phyloP scores from a whole-genome alignment of 1,140 invertebrate genomes.

The Trichonephila clavipes region DNA sequence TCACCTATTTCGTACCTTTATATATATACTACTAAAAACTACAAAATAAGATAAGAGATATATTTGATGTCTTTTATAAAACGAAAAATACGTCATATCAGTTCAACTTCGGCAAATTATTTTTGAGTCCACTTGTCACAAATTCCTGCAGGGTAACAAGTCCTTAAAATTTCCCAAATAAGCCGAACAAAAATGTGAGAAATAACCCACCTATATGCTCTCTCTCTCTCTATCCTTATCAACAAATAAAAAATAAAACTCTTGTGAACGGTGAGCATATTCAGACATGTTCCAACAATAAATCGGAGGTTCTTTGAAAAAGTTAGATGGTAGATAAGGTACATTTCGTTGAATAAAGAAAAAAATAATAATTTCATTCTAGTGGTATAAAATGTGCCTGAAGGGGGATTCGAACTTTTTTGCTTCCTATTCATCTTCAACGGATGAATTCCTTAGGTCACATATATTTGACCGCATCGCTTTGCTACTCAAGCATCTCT shows the following conservation, averaged over 20 bases:
- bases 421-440: conserved; percentile 39
- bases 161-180: neutral
- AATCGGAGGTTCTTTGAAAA: neutral
- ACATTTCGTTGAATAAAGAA: neutral
- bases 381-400: neutral
- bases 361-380: neutral
- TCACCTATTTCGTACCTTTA: no score
- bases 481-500: conserved; percentile 24
- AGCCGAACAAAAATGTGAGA: neutral
- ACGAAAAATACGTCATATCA: neutral
- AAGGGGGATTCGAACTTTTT: neutral
- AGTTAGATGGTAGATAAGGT: no score
- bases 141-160: neutral
- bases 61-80: no score
- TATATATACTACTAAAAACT: no score
- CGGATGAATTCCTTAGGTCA: conserved; percentile 57
- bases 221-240: no score
- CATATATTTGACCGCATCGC: conserved; percentile 49
- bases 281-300: neutral
- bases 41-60: no score
- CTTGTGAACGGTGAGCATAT: neutral
- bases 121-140: neutral
- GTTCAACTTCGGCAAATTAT: neutral
- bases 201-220: no score
- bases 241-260: no score